Evolutionary conservation across 2,113 vertebrate genomes (phyloP).

Genomic region (Cochlearius cochlearius): DNA sequence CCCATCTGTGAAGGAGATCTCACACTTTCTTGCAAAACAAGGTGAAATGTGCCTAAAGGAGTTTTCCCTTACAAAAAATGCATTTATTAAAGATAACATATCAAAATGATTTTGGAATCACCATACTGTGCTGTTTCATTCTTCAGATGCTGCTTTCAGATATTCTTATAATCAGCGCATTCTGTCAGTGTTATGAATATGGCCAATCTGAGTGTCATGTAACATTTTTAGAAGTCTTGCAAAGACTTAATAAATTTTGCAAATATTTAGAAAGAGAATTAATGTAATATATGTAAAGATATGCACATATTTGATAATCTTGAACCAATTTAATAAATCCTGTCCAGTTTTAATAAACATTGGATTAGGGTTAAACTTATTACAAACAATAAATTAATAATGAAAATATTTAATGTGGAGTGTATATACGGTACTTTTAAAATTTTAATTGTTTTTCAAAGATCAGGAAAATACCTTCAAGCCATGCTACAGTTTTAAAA

Average conservation of each 20-base stretch:
- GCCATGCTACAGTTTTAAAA: conserved; percentile 10
- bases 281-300: conserved; percentile 79
- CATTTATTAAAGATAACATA: not conserved
- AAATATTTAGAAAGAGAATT: conserved; percentile 81
- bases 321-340: conserved; percentile 79
- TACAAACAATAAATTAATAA: conserved; percentile 76
- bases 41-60: not conserved
- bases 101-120: not conserved
- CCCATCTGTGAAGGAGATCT: not conserved
- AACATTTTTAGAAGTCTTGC: conserved; percentile 67
- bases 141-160: not conserved
- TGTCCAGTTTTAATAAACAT: conserved; percentile 75
- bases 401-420: conserved; percentile 69
- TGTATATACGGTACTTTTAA: conserved; percentile 26
- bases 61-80: not conserved
- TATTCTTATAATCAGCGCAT: not conserved
- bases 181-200: not conserved
- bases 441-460: conserved; percentile 46
- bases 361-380: conserved; percentile 78
- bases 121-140: not conserved
- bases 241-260: conserved; percentile 77
- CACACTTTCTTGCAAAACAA: not conserved
- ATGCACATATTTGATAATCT: conserved; percentile 81
- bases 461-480: conserved; percentile 49
- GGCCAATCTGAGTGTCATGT: conserved; percentile 36